Evolutionary conservation across 1,140 invertebrate genomes (phyloP), one percentile per base, ranked within the genome.

Genomic region (Drosophila pseudoobscura): DNA sequence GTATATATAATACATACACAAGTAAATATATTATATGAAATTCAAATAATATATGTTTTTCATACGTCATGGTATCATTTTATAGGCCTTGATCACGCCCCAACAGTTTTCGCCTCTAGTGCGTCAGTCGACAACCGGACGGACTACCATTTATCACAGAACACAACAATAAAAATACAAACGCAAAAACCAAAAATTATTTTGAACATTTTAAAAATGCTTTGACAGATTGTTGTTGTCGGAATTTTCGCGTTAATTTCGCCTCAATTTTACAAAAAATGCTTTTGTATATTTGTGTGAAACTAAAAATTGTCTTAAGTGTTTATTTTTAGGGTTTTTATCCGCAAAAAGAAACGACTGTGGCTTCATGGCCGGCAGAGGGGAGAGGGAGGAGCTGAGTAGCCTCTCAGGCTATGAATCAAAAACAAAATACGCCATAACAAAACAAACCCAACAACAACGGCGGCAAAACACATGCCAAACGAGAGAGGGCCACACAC

Each of bases 231-330:
- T 60, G 31, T 52, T 60, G 41, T 39, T 17, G 17, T 24, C 43
- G 17, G 35, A 52, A 75, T 57, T 65, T 79, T 77, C 53, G 63
- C 62, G 63, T 87, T 87, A 87, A 85, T 87, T 85, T 70, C 46
- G 78, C 82, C 68, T 43, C 80, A 77, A 87, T 85, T 85, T 84
- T 69, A 68, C 77, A 69, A 85, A 13, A 84, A 80, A 80, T 77
- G 66, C 63, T 75, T 75, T 75, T 74, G 59, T 57, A 64, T 78
- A 50, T 71, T 52, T 60, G 64, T 58, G 55, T 63, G 29, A 22
- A 39, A 22, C 47, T 58, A 46, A 77, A 56, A 62, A 68, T 50
- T 49, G 60, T 22, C 61, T 9, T 64, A 54, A 55, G 39, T 15
- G 29, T 65, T 65, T 68, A 26, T 53, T 54, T 24, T 39, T 24